phyloP scores from a whole-genome alignment of 2,797 vertebrate genomes.

The Acanthurus leucopareius region DNA sequence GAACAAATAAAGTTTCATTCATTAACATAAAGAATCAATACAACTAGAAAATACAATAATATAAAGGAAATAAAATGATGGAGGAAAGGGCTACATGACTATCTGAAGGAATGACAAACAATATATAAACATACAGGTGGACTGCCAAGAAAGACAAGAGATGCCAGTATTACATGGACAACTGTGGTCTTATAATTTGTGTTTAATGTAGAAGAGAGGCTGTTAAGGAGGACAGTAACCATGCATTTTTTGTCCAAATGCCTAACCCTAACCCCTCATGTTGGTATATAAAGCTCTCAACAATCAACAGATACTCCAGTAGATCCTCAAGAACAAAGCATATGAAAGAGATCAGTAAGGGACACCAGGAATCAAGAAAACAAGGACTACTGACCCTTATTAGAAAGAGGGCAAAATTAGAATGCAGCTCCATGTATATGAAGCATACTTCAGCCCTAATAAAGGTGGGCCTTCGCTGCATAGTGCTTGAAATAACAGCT shows the following conservation, averaged over 20 bases:
- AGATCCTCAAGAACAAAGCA: slow-evolving; percentile 50
- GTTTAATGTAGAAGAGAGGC: slow-evolving; percentile 35
- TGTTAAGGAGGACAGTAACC: slow-evolving; percentile 26
- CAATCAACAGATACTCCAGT: slow-evolving; percentile 39
- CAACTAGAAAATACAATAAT: slow-evolving; percentile 19
- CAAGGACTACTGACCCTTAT: slow-evolving; percentile 50
- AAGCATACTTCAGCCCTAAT: slow-evolving; percentile 34
- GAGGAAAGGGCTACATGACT: slow-evolving; percentile 5
- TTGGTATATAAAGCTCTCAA: slow-evolving; percentile 38
- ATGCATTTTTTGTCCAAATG: slow-evolving; percentile 40
- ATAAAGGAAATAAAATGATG: slow-evolving; percentile 6
- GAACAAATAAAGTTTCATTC: slow-evolving; percentile 54
- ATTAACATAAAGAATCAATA: slow-evolving; percentile 46
- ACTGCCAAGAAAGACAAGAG: slow-evolving; percentile 11
- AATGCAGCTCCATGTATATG: slow-evolving; percentile 40
- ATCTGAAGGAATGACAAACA: slow-evolving; percentile 28
- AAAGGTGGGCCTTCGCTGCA: slow-evolving; percentile 4
- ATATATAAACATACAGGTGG: neutral
- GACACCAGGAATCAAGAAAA: slow-evolving; percentile 42
- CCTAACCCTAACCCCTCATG: slow-evolving; percentile 3
- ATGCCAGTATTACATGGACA: slow-evolving; percentile 10
- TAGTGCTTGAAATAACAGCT: slow-evolving; percentile 10
- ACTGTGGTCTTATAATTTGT: slow-evolving; percentile 29
- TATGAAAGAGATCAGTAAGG: slow-evolving; percentile 40
- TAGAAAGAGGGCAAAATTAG: slow-evolving; percentile 47